These are phyloP conservation scores for Lumbricus terrestris DNA, from an alignment of 2,888 invertebrate genomes.

Conservation along the genomic window DNA sequence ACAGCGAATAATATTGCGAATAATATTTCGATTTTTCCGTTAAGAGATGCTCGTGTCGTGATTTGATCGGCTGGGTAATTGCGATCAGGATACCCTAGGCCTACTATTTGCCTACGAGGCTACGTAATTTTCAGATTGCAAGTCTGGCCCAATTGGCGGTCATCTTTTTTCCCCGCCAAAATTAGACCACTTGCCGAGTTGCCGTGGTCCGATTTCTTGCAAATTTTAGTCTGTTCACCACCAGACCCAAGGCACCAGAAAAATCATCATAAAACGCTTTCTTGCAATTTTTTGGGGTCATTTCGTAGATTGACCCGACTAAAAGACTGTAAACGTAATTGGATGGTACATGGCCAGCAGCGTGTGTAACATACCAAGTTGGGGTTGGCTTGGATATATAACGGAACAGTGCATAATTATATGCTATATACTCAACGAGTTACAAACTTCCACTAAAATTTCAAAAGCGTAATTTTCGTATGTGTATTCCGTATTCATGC, in stretches of 20 bases:
- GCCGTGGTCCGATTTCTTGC: no score
- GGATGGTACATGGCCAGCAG: not conserved
- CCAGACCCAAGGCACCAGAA: no score
- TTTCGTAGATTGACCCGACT: no score
- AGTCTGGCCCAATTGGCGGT: not conserved
- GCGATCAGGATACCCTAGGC: not conserved
- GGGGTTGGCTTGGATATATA: not conserved
- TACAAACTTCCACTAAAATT: no score
- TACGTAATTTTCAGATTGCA: no score
- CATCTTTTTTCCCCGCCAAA: no score
- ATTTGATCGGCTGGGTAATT: not conserved
- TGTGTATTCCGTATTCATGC: not conserved
- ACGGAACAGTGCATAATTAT: no score
- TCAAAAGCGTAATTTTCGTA: not conserved
- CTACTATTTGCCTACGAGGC: not conserved
- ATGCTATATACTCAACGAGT: not conserved
- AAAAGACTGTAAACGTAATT: not conserved
- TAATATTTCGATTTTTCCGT: not conserved
- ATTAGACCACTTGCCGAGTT: not conserved
- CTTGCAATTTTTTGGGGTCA: no score
- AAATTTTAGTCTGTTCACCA: no score
- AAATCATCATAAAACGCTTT: no score
- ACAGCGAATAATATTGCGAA: not conserved
- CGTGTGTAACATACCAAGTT: not conserved
- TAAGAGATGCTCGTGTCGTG: not conserved